Evolutionary conservation across 53 echinoderm and acorn worm genomes (phyloP).

Genomic region (Apostichopus leukothele): DNA sequence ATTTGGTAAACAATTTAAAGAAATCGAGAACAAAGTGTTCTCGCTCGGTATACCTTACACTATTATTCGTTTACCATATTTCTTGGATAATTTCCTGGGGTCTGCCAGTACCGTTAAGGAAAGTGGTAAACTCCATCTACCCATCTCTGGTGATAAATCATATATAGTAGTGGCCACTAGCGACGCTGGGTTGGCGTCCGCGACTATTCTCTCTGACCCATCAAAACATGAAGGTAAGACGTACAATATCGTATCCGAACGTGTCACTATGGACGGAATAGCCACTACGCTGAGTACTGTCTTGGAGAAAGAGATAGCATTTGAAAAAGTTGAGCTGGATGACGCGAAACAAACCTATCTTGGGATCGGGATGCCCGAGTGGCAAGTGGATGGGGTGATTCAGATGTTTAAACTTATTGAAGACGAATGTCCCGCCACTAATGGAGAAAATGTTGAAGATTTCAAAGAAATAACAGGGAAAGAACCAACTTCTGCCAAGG

Average conservation of each 20-base stretch:
- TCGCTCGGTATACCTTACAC: conserved; percentile 43
- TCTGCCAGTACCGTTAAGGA: conserved; percentile 28
- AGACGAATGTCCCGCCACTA: conserved; percentile 14
- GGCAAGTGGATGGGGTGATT: conserved; percentile 48
- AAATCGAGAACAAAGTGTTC: background rate
- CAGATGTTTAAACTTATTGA: conserved; percentile 44
- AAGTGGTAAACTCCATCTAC: background rate
- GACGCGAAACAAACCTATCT: conserved; percentile 41
- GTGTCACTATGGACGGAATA: conserved; percentile 17
- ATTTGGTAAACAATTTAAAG: conserved; percentile 46
- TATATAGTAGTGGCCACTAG: conserved; percentile 15
- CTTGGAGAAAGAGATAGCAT: conserved; percentile 42
- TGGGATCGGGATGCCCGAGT: conserved; percentile 40
- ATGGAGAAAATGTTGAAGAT: conserved; percentile 44
- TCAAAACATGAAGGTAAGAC: conserved; percentile 53
- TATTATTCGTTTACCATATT: conserved; percentile 44
- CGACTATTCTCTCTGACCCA: conserved; percentile 34
- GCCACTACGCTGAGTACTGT: conserved; percentile 8
- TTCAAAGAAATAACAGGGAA: conserved; percentile 49
- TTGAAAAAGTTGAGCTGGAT: background rate
- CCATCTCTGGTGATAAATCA: conserved; percentile 29
- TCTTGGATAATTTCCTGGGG: conserved; percentile 43
- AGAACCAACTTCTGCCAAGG: conserved; percentile 37
- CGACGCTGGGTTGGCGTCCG: conserved; percentile 47
- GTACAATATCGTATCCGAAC: conserved; percentile 33